phyloP scores from a whole-genome alignment of 1,140 invertebrate genomes.

The Wasmannia auropunctata region DNA sequence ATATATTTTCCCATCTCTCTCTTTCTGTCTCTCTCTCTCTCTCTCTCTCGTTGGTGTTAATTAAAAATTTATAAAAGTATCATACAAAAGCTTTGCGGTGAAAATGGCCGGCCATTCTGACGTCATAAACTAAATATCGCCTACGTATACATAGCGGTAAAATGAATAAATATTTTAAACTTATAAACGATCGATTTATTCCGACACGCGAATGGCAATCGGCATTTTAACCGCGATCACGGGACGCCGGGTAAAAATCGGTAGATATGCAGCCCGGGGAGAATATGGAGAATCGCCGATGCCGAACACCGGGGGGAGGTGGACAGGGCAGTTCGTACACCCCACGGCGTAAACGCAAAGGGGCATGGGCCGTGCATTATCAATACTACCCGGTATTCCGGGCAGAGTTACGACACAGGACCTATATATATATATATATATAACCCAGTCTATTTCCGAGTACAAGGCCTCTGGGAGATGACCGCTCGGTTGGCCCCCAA shows the following conservation, averaged over 20 bases:
- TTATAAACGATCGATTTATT: constrained; percentile 22
- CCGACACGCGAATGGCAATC: constrained; percentile 15
- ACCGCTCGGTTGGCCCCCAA: constrained; percentile 67
- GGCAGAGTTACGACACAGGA: constrained; percentile 59
- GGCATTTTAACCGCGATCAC: constrained; percentile 9
- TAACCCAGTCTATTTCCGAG: constrained; percentile 71
- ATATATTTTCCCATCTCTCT: background rate
- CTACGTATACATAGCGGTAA: background rate
- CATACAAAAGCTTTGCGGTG: background rate
- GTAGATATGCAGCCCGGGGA: background rate
- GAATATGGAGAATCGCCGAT: constrained; percentile 19
- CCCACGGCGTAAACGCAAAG: constrained; percentile 55
- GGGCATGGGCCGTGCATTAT: constrained; percentile 63
- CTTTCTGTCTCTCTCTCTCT: too few relatives aligned
- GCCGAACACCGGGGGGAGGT: background rate
- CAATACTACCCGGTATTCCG: constrained; percentile 65
- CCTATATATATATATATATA: constrained; percentile 73
- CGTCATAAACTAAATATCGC: background rate
- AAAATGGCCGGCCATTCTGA: background rate
- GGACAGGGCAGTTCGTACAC: background rate
- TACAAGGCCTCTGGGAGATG: constrained; percentile 73
- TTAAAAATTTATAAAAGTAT: constrained; percentile 33
- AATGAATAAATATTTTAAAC: constrained; percentile 9
- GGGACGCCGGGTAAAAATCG: constrained; percentile 15
- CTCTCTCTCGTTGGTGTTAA: background rate